These are phyloP conservation scores for Eupeodes luniger DNA, from an alignment of 2,888 invertebrate species.

Conservation along the genomic window DNA sequence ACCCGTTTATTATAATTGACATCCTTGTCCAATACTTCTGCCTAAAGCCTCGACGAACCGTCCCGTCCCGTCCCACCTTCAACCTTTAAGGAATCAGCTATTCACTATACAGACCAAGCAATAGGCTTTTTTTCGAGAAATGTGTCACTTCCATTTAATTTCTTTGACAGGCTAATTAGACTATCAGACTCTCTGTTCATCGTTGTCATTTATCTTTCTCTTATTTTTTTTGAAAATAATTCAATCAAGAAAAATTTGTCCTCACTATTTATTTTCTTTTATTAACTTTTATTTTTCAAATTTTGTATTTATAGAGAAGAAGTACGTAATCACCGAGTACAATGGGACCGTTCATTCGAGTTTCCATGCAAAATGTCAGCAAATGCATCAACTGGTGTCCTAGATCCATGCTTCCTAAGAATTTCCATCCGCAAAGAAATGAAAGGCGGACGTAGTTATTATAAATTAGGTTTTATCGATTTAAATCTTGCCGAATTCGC, in stretches of 20 bases:
- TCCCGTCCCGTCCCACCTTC: too few relatives aligned
- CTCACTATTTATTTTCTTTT: not conserved
- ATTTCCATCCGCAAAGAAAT: constrained; percentile 97
- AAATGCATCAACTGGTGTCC: constrained; percentile 96
- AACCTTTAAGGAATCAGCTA: not conserved
- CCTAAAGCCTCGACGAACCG: not conserved
- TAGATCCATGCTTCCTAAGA: constrained; percentile 96
- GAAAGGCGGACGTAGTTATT: constrained; percentile 87
- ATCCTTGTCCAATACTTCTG: not conserved
- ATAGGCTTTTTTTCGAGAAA: constrained; percentile 9
- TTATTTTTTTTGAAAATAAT: constrained; percentile 31
- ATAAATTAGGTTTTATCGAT: constrained; percentile 98
- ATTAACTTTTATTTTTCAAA: not conserved
- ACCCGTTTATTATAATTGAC: not conserved
- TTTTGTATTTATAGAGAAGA: constrained; percentile 89
- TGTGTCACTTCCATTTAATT: constrained; percentile 50
- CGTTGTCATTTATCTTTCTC: not conserved
- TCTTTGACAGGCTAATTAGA: constrained; percentile 50
- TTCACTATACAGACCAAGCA: not conserved
- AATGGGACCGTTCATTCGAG: constrained; percentile 95
- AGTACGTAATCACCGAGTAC: constrained; percentile 96
- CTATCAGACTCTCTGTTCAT: constrained; percentile 25
- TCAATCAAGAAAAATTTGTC: constrained; percentile 52
- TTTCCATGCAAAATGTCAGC: constrained; percentile 99
- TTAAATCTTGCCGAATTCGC: constrained; percentile 98